Evolutionary conservation across 2,888 invertebrate genomes (phyloP), one percentile per base, ranked within the genome.

Genomic region (Nysson spinosus): DNA sequence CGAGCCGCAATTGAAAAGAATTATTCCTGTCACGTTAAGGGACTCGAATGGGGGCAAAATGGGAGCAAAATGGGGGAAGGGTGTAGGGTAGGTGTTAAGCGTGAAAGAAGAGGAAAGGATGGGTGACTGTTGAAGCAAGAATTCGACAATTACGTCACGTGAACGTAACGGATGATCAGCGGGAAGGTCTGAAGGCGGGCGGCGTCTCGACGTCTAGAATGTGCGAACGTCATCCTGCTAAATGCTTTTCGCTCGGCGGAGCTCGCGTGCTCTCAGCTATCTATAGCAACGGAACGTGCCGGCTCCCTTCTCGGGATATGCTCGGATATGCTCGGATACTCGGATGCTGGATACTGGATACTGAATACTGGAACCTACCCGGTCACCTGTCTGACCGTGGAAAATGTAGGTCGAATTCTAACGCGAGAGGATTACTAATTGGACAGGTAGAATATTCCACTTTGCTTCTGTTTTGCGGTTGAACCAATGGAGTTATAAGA

Each of bases 121-220:
- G 72, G 51, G 57, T 42, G 69, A 55, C 72, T 44, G 65, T 68
- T 55, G 65, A 72, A 66, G 68, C 78, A 80, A 79, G 83, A 86
- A 85, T 85, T 86, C 83, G 83, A 79, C 83, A 86, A 85, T 85
- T 86, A 86, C 85, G 85, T 85, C 83, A 82, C 77, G 79, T 63
- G 68, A 67, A 78, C 77, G 79, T 86, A 85, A 82, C 86, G 86
- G 83, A 88, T 88, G 83, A 88, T 86, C 76, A 77, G 79, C 54
- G 66, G 49, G 50, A 60, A 35, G 42, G 42, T 37, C 63, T 12
- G n/a, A 61, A 64, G 58, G 54, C 66, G 75, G 57, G 61, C 47
- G 68, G 74, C 68, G 78, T 77, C 78, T 77, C 72, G 78, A 75
- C 77, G 79, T 81, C 79, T 77, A 84, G 83, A 85, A 85, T 85